Conservation (phyloP, 2,113 vertebrate genomes). For the Asarcornis scutulata region DNA sequence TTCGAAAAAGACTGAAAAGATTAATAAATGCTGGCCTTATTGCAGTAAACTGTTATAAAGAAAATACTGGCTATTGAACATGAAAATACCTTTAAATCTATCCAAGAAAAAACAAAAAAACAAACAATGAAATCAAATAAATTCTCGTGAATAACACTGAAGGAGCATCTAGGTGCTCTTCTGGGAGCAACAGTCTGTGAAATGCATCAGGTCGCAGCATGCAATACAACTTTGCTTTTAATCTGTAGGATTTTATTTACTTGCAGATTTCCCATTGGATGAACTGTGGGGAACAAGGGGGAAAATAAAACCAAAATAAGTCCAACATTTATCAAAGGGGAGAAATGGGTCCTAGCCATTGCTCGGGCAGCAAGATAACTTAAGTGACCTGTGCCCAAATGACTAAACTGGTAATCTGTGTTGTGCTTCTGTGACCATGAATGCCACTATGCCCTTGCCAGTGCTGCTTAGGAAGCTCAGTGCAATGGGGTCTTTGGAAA, state of each 20-base stretch:
- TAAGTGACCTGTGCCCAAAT: not conserved
- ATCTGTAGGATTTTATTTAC: not conserved
- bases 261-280: not conserved
- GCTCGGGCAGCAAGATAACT: not conserved
- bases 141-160: not conserved
- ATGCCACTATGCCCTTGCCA: not conserved
- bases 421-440: not conserved
- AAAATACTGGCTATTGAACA: not conserved
- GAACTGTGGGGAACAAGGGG: not conserved
- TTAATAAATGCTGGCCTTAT: not conserved
- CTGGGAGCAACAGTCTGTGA: not conserved
- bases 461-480: not conserved
- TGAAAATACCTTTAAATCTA: not conserved
- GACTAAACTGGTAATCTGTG: not conserved
- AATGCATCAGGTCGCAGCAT: not conserved
- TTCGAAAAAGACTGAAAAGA: not conserved
- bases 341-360: not conserved
- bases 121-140: not conserved
- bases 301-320: not conserved
- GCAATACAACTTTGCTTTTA: not conserved
- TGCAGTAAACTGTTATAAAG: not conserved
- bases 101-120: not conserved
- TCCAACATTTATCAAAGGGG: not conserved
- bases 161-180: not conserved
- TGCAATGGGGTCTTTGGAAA: not conserved